Percentiles rank a stretch among this genome's conserved stretches.
Conservation (phyloP, 2,888 invertebrate species). For the Phytoseiulus persimilis region DNA sequence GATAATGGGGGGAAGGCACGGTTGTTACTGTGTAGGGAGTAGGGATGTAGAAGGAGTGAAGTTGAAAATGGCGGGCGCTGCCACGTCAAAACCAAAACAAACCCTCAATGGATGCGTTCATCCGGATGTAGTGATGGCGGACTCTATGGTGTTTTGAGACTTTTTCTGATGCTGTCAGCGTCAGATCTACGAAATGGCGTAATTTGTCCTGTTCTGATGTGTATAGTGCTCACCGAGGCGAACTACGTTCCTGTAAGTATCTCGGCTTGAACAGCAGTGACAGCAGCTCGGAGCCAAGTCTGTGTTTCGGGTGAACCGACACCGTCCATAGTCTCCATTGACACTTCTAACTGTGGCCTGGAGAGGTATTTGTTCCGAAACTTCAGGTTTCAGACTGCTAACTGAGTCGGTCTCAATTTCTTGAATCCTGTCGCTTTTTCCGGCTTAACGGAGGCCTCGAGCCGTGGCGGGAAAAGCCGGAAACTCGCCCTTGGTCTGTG, state of each 20-base stretch:
- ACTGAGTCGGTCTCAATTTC: not conserved
- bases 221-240: not conserved
- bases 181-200: not conserved
- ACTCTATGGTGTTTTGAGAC: slow-evolving; percentile 15
- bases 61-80: not conserved
- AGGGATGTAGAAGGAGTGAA: not conserved
- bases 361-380: not conserved
- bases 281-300: not conserved
- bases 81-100: not conserved
- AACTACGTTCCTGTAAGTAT: not conserved
- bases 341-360: not conserved
- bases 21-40: too few species aligned
- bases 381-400: not conserved
- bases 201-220: not conserved
- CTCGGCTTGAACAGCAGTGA: not conserved
- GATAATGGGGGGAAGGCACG: too few species aligned
- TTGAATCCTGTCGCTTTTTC: not conserved
- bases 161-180: slow-evolving; percentile 5
- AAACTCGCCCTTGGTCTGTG: not conserved
- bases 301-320: not conserved
- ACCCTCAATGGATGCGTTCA: slow-evolving; percentile 7
- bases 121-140: slow-evolving; percentile 33
- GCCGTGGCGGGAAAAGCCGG: not conserved
- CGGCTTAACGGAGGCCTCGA: not conserved
- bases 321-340: not conserved